Conservation (phyloP, 2,113 vertebrate genomes). For the Acinonyx jubatus region DNA sequence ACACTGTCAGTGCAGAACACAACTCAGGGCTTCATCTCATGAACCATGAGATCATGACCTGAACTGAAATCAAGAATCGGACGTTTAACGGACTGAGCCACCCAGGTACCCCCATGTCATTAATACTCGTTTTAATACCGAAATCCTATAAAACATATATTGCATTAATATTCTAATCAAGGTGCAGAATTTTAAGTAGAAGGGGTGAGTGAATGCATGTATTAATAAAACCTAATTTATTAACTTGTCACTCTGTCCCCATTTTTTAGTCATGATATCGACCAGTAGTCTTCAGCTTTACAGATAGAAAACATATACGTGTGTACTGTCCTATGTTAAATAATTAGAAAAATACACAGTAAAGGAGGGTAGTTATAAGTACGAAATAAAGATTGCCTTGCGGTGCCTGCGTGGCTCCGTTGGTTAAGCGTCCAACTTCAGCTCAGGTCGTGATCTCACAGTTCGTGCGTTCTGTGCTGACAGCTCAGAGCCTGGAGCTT, state of each 20-base stretch:
- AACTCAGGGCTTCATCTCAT: no score
- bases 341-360: neutral
- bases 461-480: no score
- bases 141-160: neutral
- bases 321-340: neutral
- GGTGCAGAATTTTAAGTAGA: constrained; percentile 4
- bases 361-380: neutral
- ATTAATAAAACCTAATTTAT: neutral
- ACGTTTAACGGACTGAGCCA: no score
- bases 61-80: no score
- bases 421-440: no score
- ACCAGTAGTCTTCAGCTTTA: neutral
- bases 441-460: no score
- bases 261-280: neutral
- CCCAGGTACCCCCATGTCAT: neutral
- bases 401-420: no score
- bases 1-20: no score
- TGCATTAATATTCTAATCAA: neutral
- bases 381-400: neutral
- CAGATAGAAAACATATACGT: neutral
- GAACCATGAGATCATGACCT: no score
- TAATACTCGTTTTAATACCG: neutral
- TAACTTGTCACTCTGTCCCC: neutral
- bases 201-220: neutral
- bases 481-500: no score